Base-by-base conservation (phyloP, 2,113 vertebrate genomes). In the Pygoscelis antarcticus region DNA sequence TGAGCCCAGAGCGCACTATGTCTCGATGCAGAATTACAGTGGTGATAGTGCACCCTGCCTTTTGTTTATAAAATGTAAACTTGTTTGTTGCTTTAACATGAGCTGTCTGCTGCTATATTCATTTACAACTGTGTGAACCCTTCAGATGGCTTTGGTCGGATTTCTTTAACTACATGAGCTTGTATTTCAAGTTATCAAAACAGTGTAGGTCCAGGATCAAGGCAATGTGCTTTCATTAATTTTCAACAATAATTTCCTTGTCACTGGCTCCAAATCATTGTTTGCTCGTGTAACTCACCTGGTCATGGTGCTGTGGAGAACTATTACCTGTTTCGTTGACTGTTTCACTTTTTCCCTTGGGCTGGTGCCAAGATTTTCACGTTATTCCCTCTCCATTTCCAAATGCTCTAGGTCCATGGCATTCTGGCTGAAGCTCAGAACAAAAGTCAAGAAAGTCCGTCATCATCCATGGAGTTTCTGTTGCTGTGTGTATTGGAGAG, bases 401-500 rank as follows among this genome's bases (percentile, higher is more conserved):
- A 70, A 21, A 47, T 8, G 47, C 13, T 49, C 7, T 6, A n/a
- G 47, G 44, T 72, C 81, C 58, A 3, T 36, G 89, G 82, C 32
- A 64, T 94, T 51, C 26, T 91, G 89, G 49, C 61, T 90, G 95
- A 92, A 78, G 74, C 69, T 87, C 74, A 38, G 68, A 84, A 57
- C 83, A 44, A 12, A 88, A 92, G 65, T 92, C 81, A 89, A 65
- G 71, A 20, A 36, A 66, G 90, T 92, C 76, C 76, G 17, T 89
- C 32, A 44, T 54, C 20, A 7, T 36, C 38, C 2, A 0, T 29
- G 87, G 58, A 87, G 54, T 95, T 94, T 72, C 89, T 81, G 68
- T 87, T 84, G 84, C 79, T 95, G 42, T 92, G 78, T 95, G 95
- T 34, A 29, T 55, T 85, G 87, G 42, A 86, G 58, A 83, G 65